A percentile compares a stretch with the other conserved stretches of the same genome.
Conservation (phyloP, 2,888 invertebrate genomes). For the Schrankia costaestrigalis region DNA sequence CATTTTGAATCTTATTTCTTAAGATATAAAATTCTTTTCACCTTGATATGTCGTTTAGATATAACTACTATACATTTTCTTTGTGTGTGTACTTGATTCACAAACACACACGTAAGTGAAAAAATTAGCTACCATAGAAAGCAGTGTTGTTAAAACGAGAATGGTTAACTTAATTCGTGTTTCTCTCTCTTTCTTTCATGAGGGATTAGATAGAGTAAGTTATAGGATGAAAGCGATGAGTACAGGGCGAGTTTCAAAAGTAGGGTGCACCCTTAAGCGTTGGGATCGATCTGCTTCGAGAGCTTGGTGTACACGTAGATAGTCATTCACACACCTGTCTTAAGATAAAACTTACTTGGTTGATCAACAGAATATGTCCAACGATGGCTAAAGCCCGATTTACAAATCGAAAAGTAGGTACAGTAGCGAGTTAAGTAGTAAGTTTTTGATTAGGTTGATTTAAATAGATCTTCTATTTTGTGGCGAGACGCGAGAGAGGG, state of each 20-base stretch:
- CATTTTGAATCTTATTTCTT: constrained; percentile 11
- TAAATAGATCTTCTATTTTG: no score
- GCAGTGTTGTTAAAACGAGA: constrained; percentile 5
- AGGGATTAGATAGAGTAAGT: constrained; percentile 9
- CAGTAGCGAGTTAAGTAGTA: no score
- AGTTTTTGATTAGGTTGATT: no score
- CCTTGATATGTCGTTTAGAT: constrained; percentile 1
- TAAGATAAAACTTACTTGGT: constrained; percentile 33
- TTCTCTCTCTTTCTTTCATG: constrained; percentile 12
- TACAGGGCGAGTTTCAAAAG: constrained; percentile 39
- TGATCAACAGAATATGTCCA: no score
- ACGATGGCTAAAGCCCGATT: no score
- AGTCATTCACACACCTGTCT: no score
- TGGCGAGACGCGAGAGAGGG: no score
- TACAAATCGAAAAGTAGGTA: no score
- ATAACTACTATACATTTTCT: constrained; percentile 18
- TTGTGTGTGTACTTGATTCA: constrained; percentile 65
- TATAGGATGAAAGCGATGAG: constrained; percentile 8
- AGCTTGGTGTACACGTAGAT: constrained; percentile 34
- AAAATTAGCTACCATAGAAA: constrained; percentile 16
- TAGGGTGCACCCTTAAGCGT: constrained; percentile 42
- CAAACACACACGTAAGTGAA: constrained; percentile 45
- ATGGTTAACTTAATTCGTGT: constrained; percentile 5
- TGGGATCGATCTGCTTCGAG: constrained; percentile 59
- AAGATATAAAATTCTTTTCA: not conserved